These are phyloP conservation scores for Delichon dasypus DNA, from an alignment of 2,797 vertebrate genomes.

Conservation along the genomic window DNA sequence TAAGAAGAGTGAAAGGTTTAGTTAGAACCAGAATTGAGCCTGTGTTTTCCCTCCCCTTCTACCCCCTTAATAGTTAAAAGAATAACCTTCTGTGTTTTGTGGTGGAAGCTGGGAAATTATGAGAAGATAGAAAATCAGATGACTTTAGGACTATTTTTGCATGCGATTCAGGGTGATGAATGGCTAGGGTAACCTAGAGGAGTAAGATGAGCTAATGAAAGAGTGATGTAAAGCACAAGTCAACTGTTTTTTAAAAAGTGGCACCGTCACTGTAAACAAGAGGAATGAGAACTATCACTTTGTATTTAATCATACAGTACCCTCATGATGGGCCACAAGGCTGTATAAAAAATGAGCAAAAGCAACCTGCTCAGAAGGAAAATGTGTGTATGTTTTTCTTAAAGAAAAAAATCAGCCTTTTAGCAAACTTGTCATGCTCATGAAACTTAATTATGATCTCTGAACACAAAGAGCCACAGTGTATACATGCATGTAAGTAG, in stretches of 20 bases:
- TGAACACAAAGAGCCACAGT: conserved; percentile 44
- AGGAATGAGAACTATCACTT: conserved; percentile 67
- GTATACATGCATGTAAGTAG: background rate
- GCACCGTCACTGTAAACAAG: conserved; percentile 63
- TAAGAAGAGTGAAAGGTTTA: background rate
- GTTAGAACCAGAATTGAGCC: background rate
- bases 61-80: background rate
- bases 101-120: background rate
- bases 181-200: conserved; percentile 54
- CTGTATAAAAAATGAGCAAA: conserved; percentile 67
- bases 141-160: conserved; percentile 45
- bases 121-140: background rate
- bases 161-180: conserved; percentile 48
- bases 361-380: conserved; percentile 57
- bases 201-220: conserved; percentile 64
- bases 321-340: conserved; percentile 40
- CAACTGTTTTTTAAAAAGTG: conserved; percentile 65
- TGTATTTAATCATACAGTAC: conserved; percentile 51
- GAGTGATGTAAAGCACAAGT: conserved; percentile 60
- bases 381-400: conserved; percentile 42
- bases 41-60: background rate
- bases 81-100: background rate
- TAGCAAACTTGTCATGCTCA: conserved; percentile 54
- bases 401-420: background rate
- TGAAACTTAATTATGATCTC: conserved; percentile 56